Percentiles rank a stretch among this genome's conserved stretches.
These are phyloP conservation scores for Xestoiulus laeticollis DNA, from an alignment of 2,888 invertebrate genomes.

Conservation along the genomic window DNA sequence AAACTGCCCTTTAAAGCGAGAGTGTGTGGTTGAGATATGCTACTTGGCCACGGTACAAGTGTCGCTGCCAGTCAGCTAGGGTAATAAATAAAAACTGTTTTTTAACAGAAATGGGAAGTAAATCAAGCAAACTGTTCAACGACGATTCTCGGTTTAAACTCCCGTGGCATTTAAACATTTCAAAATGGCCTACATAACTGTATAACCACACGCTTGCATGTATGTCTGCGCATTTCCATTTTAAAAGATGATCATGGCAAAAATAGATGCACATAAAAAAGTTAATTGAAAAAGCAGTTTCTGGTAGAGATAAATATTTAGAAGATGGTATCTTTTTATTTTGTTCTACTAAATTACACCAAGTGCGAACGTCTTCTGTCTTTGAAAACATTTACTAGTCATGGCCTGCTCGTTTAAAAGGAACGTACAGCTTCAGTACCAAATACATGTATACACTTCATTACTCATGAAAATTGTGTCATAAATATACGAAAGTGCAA, in stretches of 20 bases:
- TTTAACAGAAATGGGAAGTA: conserved; percentile 13
- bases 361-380: neutral
- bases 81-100: neutral
- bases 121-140: conserved; percentile 12
- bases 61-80: neutral
- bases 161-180: neutral
- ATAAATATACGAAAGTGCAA: too few relatives aligned
- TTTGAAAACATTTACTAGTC: neutral
- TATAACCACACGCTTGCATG: neutral
- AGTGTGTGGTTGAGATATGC: neutral
- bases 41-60: conserved; percentile 8
- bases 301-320: too few relatives aligned
- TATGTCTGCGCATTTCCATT: too few relatives aligned
- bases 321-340: too few relatives aligned
- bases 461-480: too few relatives aligned
- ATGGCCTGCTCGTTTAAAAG: too few relatives aligned
- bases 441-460: too few relatives aligned
- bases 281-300: neutral
- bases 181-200: neutral
- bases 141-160: neutral
- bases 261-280: neutral
- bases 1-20: neutral
- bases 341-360: neutral
- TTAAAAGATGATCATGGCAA: neutral
- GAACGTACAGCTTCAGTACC: neutral